Base-by-base conservation (phyloP, 2,888 invertebrate species). In the Caenorhabditis afra region DNA sequence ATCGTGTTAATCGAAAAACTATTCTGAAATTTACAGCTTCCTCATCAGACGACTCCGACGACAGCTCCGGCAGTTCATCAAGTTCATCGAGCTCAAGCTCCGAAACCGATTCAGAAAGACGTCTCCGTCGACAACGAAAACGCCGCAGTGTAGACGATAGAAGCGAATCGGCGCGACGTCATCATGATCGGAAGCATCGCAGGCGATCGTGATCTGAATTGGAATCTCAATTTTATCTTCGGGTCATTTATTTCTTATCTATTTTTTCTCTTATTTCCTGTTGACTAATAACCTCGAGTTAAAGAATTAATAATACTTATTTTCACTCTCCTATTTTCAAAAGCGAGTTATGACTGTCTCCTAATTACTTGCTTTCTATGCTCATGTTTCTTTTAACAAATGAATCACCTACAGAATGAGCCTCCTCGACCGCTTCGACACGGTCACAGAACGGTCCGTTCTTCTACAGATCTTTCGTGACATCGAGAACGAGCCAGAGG, bases 361-460 rank as follows among this genome's bases (percentile, higher is more conserved):
- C n/a, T n/a, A n/a, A n/a, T n/a, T n/a, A n/a, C n/a, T n/a, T n/a
- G n/a, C n/a, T n/a, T n/a, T n/a, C n/a, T n/a, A n/a, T n/a, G n/a
- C n/a, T n/a, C n/a, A n/a, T n/a, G n/a, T n/a, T n/a, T n/a, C n/a
- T 10, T 12, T n/a, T 35, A 18, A 23, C 8, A n/a, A 55, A n/a
- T 16, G 7, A 23, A 16, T 3, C 37, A 52, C 23, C 22, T 18
- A 8, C 10, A 49, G 41, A 8, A 70, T 70, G 68, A 37, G 23
- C 18, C 20, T 70, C 12, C 52, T 29, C 29, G 14, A 50, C 12
- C 73, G 73, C 1, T 20, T 73, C 11, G 50, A 39, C 0, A 11
- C 20, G 35, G 58, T 49, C 39, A 41, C 61, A 3, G 75, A 75
- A 20, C 55, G 75, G 7, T 44, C 61, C 12, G 62, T 75, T 16